These are phyloP conservation scores for Pogonophryne albipinna DNA, from an alignment of 2,797 vertebrate genomes.

Conservation along the genomic window DNA sequence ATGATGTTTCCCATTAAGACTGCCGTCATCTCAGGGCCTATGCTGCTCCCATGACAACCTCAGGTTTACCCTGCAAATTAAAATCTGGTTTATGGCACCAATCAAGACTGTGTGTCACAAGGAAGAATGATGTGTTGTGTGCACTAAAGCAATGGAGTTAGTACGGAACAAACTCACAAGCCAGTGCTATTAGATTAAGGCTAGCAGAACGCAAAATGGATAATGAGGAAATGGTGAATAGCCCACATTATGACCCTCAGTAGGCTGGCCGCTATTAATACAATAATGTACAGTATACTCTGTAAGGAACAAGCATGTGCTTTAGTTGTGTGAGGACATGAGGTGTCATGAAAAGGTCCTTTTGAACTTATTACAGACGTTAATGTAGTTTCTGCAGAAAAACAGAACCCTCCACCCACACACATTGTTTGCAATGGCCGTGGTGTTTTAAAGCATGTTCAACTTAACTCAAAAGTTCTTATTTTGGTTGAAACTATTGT, in stretches of 20 bases:
- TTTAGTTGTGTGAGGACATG: conserved; percentile 1
- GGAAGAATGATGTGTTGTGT: conserved; percentile 4
- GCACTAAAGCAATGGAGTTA: neutral
- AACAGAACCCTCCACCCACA: neutral
- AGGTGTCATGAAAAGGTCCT: neutral
- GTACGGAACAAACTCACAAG: conserved; percentile 9
- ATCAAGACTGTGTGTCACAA: neutral
- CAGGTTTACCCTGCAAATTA: conserved; percentile 18
- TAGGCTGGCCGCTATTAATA: neutral
- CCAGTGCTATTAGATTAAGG: conserved; percentile 29
- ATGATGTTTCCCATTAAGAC: conserved; percentile 48
- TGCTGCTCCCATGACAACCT: conserved; percentile 46
- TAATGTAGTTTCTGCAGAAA: neutral
- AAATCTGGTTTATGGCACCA: conserved; percentile 14
- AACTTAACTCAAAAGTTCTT: neutral
- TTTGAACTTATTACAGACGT: neutral
- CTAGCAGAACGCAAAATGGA: conserved; percentile 9
- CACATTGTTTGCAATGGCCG: neutral
- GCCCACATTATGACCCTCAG: neutral
- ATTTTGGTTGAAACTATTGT: conserved; percentile 1
- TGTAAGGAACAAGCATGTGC: conserved; percentile 9
- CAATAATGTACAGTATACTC: neutral
- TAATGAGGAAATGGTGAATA: conserved; percentile 33
- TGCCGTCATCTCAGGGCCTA: conserved; percentile 22
- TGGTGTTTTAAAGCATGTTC: conserved; percentile 12